phyloP scores from a whole-genome alignment of 2,797 vertebrate genomes.

The Neoniphon sammara region DNA sequence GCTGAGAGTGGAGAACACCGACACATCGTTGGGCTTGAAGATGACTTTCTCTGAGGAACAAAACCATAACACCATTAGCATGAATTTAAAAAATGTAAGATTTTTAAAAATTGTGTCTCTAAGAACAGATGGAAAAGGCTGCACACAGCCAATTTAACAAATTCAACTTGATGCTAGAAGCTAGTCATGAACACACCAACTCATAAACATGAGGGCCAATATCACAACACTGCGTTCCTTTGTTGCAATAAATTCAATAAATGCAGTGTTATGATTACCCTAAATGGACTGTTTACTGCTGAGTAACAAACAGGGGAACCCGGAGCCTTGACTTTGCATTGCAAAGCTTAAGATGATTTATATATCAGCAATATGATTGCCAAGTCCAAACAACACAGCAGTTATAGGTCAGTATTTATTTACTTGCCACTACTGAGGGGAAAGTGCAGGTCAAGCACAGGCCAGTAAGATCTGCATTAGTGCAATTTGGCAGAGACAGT shows the following conservation, averaged over 20 bases:
- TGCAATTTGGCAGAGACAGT: slow-evolving; percentile 32
- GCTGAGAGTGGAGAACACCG: slow-evolving; percentile 95
- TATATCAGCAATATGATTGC: slow-evolving; percentile 22
- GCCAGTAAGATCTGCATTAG: slow-evolving; percentile 32
- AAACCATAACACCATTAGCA: slow-evolving; percentile 21
- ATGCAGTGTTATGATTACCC: too few species aligned
- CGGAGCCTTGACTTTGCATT: neutral
- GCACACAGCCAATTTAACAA: too few species aligned
- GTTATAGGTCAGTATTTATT: slow-evolving; percentile 28
- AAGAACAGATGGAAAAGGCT: too few species aligned
- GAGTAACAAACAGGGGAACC: neutral
- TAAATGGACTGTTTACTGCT: too few species aligned
- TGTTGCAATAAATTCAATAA: too few species aligned
- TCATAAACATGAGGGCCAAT: too few species aligned
- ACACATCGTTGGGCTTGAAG: slow-evolving; percentile 93
- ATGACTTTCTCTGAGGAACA: slow-evolving; percentile 90
- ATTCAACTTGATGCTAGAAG: too few species aligned
- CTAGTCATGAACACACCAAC: too few species aligned
- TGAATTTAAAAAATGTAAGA: neutral
- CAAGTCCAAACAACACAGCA: slow-evolving; percentile 22
- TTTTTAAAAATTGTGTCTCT: neutral
- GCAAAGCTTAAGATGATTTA: slow-evolving; percentile 3
- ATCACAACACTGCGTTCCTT: too few species aligned
- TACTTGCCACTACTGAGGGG: slow-evolving; percentile 11
- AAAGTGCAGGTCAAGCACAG: slow-evolving; percentile 36